phyloP scores from a whole-genome alignment of 2,888 invertebrate genomes.

The Drepana falcataria region DNA sequence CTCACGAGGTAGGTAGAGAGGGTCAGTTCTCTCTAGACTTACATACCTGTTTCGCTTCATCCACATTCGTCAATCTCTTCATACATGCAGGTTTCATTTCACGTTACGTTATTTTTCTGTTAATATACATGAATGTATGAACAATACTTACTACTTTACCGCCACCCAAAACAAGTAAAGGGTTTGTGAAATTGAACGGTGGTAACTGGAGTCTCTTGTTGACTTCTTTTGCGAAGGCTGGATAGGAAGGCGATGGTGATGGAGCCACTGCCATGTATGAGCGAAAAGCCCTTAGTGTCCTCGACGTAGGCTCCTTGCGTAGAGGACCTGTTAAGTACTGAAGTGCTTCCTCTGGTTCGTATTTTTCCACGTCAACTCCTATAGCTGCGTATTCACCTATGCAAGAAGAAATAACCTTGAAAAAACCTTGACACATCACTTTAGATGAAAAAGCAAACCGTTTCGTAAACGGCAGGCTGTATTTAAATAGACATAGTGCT shows the following conservation, averaged over 20 bases:
- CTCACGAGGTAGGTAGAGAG: no score
- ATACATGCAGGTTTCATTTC: no score
- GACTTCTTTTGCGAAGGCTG: slow-evolving; percentile 85
- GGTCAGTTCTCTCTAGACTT: no score
- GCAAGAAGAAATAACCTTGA: slow-evolving; percentile 9
- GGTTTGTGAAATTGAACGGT: slow-evolving; percentile 93
- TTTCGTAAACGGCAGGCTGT: no score
- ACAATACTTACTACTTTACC: slow-evolving; percentile 81
- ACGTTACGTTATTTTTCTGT: no score
- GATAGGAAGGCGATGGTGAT: slow-evolving; percentile 84
- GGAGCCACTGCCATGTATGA: slow-evolving; percentile 91
- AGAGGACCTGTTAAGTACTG: slow-evolving; percentile 89
- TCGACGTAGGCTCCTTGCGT: slow-evolving; percentile 79
- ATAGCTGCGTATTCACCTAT: slow-evolving; percentile 96
- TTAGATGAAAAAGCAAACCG: no score
- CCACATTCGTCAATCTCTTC: no score
- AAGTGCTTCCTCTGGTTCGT: slow-evolving; percentile 86
- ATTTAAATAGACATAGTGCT: no score
- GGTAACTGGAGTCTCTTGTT: slow-evolving; percentile 90
- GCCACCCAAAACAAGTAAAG: slow-evolving; percentile 84
- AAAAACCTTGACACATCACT: no score
- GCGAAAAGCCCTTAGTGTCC: slow-evolving; percentile 84
- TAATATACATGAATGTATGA: neutral
- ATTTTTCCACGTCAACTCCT: slow-evolving; percentile 93
- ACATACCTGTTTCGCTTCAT: no score